Evolutionary conservation across 2,113 vertebrate genomes (phyloP).

Genomic region (Thermophis baileyi): DNA sequence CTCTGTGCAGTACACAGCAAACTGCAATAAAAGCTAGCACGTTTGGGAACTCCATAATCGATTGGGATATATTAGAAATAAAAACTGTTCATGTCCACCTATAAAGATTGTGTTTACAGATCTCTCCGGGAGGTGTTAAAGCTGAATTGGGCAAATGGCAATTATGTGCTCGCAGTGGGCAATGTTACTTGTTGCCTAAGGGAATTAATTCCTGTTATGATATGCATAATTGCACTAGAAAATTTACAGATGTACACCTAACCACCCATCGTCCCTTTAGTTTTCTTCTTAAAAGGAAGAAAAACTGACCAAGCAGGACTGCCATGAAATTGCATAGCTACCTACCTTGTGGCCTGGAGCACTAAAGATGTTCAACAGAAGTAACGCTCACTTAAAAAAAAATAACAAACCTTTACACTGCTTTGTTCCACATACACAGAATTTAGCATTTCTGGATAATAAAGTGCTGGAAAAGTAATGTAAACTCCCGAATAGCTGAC

Average conservation of each 20-base stretch:
- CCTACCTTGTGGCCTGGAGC: conserved; percentile 37
- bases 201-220: neutral
- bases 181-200: neutral
- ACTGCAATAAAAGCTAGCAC: neutral
- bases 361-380: conserved; percentile 58
- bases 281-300: conserved; percentile 15
- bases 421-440: conserved; percentile 9
- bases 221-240: conserved; percentile 13
- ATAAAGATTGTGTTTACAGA: conserved; percentile 5
- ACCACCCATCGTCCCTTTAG: neutral
- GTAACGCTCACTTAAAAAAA: conserved; percentile 26
- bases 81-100: conserved; percentile 5
- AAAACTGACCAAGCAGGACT: conserved; percentile 26
- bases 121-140: conserved; percentile 9
- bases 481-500: conserved; percentile 37
- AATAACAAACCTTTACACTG: conserved; percentile 22
- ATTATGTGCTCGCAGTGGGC: conserved; percentile 14
- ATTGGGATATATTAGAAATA: conserved; percentile 10
- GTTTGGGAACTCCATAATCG: neutral
- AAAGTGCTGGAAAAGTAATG: conserved; percentile 36
- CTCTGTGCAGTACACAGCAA: neutral
- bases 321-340: conserved; percentile 7
- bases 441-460: conserved; percentile 48
- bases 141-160: neutral
- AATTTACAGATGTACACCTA: neutral